phyloP scores from a whole-genome alignment of 2,888 invertebrate species.

The Syrista parreyssii region DNA sequence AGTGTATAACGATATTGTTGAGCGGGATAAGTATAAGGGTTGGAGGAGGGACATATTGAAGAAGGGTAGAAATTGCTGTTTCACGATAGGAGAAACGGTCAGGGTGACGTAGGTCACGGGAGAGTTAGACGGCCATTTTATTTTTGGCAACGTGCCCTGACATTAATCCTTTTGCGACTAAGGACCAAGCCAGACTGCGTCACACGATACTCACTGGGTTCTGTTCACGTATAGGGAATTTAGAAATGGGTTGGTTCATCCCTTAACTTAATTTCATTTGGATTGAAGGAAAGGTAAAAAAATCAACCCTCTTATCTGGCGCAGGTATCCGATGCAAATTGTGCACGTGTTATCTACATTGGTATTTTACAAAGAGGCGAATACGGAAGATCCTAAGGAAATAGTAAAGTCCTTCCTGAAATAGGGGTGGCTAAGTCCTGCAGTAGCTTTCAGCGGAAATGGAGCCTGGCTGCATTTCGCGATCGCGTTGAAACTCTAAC shows the following conservation, averaged over 20 bases:
- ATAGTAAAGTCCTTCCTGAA: neutral
- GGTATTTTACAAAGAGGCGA: conserved; percentile 32
- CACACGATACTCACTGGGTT: neutral
- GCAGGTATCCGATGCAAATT: neutral
- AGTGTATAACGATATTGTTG: neutral
- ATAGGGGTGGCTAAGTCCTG: neutral
- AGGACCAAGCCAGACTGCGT: conserved; percentile 2
- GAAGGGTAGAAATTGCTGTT: neutral
- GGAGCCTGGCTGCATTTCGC: conserved; percentile 10
- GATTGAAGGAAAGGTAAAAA: neutral
- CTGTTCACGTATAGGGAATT: neutral
- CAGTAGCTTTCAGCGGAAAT: conserved; percentile 19
- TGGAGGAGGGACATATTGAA: neutral
- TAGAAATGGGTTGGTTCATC: neutral
- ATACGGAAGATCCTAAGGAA: conserved; percentile 17
- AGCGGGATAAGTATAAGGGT: neutral
- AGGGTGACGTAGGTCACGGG: neutral
- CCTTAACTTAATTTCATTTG: neutral
- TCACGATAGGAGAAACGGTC: neutral
- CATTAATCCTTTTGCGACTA: conserved; percentile 55
- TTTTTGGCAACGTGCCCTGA: conserved; percentile 57
- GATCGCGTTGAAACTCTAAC: conserved; percentile 41
- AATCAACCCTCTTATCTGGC: neutral
- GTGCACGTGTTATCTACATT: neutral
- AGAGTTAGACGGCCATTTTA: conserved; percentile 35